Base-by-base conservation (phyloP, 1,140 invertebrate species). In the Amyelois transitella region DNA sequence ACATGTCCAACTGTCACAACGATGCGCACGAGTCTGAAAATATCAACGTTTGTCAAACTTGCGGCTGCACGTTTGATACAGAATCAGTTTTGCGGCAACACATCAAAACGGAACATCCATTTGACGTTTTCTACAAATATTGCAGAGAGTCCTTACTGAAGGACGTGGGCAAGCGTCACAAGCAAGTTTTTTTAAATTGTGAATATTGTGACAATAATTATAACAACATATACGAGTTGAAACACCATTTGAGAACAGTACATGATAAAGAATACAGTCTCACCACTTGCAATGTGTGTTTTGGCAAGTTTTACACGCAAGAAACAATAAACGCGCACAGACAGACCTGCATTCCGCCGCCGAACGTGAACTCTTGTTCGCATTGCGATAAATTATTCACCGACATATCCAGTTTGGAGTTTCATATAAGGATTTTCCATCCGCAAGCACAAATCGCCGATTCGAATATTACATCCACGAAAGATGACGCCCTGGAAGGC, bases 331-430 rank as follows among this genome's bases (percentile, higher is more conserved):
- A 18, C 0, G 58, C 64, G 3, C 82, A 86, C n/a, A 79, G 66
- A 38, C 77, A 73, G 32, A 52, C 55, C 0, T 86, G 82, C 50
- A 5, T 82, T 1, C 77, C 81, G 0, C 82, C 82, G 4, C 38
- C 64, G 0, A 56, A 77, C 20, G 79, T 72, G 0, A 70, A 84
- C 32, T 19, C 50, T 38, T 86, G 82, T 50, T 58, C 49, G 0
- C 50, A 76, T 43, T 86, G 82, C 20, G 75, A 84, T 19, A 84
- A 81, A 51, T 21, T 86, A 0, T 86, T 86, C 48, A 86, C 81
- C 0, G 81, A 80, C 24, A 62, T 75, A 0, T 71, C 74, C 0
- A 84, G 81, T 55, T 57, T 84, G 8, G 60, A 81, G n/a, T 84
- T 86, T 44, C 81, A 86, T 19, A 62, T 49, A 0, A 54, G 66